Percentiles rank a stretch among this genome's conserved stretches.
These are phyloP conservation scores for Ctenomys sociabilis DNA, from an alignment of 2,113 vertebrate genomes.

Conservation along the genomic window DNA sequence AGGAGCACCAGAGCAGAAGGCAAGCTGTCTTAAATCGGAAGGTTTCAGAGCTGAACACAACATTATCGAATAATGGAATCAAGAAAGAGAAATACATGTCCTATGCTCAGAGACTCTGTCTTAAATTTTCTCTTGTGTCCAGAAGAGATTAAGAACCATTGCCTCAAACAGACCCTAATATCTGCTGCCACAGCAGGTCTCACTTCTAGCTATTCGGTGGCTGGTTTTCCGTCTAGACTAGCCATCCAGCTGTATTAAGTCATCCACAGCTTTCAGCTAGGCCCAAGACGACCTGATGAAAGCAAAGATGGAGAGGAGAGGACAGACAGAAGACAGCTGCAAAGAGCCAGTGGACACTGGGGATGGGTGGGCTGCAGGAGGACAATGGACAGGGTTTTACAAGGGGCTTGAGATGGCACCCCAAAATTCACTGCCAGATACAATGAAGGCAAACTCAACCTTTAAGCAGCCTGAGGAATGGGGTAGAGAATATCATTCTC, in stretches of 20 bases:
- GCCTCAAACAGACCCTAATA: not conserved
- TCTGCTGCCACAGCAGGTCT: not conserved
- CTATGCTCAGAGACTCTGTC: not conserved
- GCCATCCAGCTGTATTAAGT: constrained; percentile 46
- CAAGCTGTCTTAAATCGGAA: not conserved
- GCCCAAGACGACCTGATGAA: not conserved
- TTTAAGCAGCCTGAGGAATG: not conserved
- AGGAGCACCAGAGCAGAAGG: not conserved
- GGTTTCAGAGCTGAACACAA: not conserved
- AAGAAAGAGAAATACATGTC: constrained; percentile 5
- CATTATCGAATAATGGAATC: not conserved
- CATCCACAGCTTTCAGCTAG: constrained; percentile 25
- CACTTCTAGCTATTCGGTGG: not conserved
- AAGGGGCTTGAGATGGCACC: not conserved
- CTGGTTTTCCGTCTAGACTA: not conserved
- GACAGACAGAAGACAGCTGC: constrained; percentile 51
- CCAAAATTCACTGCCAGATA: not conserved
- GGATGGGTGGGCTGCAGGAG: not conserved
- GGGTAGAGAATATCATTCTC: too few species aligned
- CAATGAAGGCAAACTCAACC: constrained; percentile 7
- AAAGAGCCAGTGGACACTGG: not conserved
- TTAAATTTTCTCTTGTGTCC: not conserved
- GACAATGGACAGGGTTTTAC: not conserved
- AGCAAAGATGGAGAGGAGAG: not conserved
- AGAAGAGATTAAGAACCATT: not conserved